These are phyloP conservation scores for Rhincodon typus DNA, from an alignment of 2,797 vertebrate genomes.

Conservation along the genomic window DNA sequence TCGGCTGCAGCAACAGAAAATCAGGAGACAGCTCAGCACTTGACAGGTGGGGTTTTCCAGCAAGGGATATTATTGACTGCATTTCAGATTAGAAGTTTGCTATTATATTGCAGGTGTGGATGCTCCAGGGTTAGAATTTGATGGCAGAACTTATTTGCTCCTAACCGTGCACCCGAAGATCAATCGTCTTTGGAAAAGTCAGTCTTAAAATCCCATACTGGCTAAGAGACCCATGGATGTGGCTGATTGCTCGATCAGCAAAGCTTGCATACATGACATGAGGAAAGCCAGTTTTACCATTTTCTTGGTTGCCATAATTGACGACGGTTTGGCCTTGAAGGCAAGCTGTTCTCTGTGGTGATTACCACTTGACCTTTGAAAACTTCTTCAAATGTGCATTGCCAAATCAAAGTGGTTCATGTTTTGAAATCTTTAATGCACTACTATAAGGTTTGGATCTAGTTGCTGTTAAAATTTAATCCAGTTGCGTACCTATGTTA, in stretches of 20 bases:
- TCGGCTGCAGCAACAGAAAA: conserved; percentile 11
- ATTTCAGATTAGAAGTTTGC: neutral
- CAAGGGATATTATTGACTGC: neutral
- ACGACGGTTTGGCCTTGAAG: neutral
- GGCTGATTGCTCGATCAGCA: neutral
- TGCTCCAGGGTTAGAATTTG: neutral
- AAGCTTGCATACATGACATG: neutral
- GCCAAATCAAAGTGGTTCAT: neutral
- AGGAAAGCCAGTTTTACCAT: neutral
- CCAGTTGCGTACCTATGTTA: neutral
- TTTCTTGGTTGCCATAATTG: neutral
- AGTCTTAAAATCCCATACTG: neutral
- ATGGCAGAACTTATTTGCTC: neutral
- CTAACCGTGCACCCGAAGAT: neutral
- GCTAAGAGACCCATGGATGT: neutral
- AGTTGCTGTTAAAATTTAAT: neutral
- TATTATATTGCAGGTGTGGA: neutral
- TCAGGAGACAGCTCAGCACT: conserved; percentile 15
- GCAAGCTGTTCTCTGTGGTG: neutral
- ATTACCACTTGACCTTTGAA: neutral
- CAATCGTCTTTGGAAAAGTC: neutral
- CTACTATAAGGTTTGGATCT: neutral
- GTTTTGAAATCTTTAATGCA: neutral
- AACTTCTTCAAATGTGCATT: neutral
- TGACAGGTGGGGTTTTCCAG: conserved; percentile 29